Evolutionary conservation across 2,888 invertebrate genomes (phyloP), one percentile per base, ranked within the genome.

Genomic region (Mythimna loreyi): DNA sequence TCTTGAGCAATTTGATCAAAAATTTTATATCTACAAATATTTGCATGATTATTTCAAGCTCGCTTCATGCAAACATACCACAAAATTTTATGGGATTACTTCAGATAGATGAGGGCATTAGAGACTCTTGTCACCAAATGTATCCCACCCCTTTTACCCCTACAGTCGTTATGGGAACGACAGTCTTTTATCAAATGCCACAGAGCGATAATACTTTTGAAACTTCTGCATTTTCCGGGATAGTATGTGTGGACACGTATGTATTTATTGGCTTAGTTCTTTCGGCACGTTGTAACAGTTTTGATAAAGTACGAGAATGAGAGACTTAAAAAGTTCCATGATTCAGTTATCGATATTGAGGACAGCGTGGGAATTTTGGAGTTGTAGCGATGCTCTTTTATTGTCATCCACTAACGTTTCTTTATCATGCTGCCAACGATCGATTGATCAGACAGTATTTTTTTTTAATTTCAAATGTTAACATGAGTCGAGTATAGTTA

Each of bases 11-110:
- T 21, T 13, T 16, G 1, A 52, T 21, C 55, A 23, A 56, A 56
- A 67, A 25, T 61, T 65, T 67, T 57, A 65, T 28, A 50, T 30
- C 57, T 9, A 21, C 13, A 25, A 45, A 71, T 52, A 60, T 66
- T 80, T 66, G 33, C 56, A 63, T 69, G 45, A 63, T 65, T 64
- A 80, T 66, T 71, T 56, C 53, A 53, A 40, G 65, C 60, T 57
- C 55, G 30, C 53, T 67, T 56, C 82, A 68, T 65, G 72, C 76
- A 79, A 82, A 85, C 80, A 83, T 77, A 66, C 86, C 82, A 85
- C 87, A 85, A 89, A 88, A 84, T 89, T 89, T 90, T 87, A 90
- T 84, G 88, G 87, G 88, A 91, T 91, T 91, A 87, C 87, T 87
- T 78, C 77, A 88, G 86, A 91, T 89, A 90, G 88, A 92, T 90